Percentiles rank a stretch among this genome's conserved stretches.
Conservation (phyloP, 2,113 vertebrate genomes). For the Phaethornis superciliosus region DNA sequence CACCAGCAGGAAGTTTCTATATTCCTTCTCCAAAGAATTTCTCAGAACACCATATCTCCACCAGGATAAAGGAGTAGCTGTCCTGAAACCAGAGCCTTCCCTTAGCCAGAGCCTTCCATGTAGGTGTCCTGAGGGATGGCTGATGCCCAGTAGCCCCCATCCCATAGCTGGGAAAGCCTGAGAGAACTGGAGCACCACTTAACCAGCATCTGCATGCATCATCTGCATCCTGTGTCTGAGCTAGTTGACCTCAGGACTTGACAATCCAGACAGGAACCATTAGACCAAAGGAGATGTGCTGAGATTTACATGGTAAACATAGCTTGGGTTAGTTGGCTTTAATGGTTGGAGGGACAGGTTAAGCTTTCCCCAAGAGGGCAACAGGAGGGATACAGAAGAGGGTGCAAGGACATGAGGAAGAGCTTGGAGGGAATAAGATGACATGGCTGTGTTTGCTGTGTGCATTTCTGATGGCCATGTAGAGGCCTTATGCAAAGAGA, state of each 20-base stretch:
- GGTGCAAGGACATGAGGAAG: not conserved
- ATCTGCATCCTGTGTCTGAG: not conserved
- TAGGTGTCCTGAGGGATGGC: not conserved
- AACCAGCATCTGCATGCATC: not conserved
- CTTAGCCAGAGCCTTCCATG: not conserved
- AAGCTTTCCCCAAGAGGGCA: not conserved
- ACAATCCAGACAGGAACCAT: not conserved
- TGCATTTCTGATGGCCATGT: not conserved
- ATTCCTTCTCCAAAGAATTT: not conserved
- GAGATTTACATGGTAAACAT: not conserved
- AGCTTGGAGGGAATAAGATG: not conserved
- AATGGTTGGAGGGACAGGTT: not conserved
- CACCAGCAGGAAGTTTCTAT: not conserved
- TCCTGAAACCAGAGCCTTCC: not conserved
- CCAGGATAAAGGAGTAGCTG: not conserved
- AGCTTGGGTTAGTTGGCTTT: not conserved
- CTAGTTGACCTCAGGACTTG: not conserved
- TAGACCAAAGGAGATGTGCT: not conserved
- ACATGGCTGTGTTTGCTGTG: accelerated
- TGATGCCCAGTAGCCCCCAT: not conserved
- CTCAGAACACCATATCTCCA: not conserved
- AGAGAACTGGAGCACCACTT: not conserved
- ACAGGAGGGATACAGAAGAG: not conserved
- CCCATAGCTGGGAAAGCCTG: not conserved
- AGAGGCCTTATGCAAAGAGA: not conserved